Percentiles rank a stretch among this genome's conserved stretches.
phyloP scores from a whole-genome alignment of 2,888 invertebrate species.

The Catocala nupta region DNA sequence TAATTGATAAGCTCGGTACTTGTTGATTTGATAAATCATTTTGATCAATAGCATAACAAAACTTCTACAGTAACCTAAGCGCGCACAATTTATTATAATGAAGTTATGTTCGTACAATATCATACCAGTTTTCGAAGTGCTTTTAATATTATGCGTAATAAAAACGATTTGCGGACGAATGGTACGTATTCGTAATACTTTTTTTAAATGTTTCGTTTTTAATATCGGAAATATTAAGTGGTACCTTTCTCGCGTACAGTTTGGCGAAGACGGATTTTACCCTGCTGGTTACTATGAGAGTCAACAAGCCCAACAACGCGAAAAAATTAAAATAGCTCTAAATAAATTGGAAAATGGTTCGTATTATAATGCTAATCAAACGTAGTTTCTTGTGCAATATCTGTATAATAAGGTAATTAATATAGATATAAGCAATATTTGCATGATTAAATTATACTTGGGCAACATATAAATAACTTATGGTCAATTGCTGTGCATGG shows the following conservation, averaged over 20 bases:
- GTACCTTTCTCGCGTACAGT: constrained; percentile 52
- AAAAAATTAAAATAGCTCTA: constrained; percentile 66
- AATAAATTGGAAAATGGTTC: constrained; percentile 71
- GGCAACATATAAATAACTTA: no score
- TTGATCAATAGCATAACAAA: constrained; percentile 48
- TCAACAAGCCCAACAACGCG: constrained; percentile 50
- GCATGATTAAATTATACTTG: no score
- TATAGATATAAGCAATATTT: no score
- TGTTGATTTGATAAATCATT: constrained; percentile 57
- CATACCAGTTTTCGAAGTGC: constrained; percentile 45
- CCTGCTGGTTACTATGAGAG: constrained; percentile 60
- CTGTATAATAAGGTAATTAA: not conserved
- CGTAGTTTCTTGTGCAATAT: not conserved
- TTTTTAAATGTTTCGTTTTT: constrained; percentile 1
- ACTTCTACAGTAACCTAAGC: constrained; percentile 14
- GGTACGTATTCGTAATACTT: constrained; percentile 59
- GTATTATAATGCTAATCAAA: constrained; percentile 24
- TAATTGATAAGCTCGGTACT: constrained; percentile 56
- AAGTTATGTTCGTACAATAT: constrained; percentile 43
- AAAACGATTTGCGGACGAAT: constrained; percentile 59
- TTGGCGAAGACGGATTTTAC: constrained; percentile 67
- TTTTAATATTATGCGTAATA: constrained; percentile 54
- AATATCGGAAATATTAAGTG: not conserved
- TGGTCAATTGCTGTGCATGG: no score
- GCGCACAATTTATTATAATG: constrained; percentile 45